phyloP scores from a whole-genome alignment of 2,113 vertebrate species.

The Todiramphus chloris region DNA sequence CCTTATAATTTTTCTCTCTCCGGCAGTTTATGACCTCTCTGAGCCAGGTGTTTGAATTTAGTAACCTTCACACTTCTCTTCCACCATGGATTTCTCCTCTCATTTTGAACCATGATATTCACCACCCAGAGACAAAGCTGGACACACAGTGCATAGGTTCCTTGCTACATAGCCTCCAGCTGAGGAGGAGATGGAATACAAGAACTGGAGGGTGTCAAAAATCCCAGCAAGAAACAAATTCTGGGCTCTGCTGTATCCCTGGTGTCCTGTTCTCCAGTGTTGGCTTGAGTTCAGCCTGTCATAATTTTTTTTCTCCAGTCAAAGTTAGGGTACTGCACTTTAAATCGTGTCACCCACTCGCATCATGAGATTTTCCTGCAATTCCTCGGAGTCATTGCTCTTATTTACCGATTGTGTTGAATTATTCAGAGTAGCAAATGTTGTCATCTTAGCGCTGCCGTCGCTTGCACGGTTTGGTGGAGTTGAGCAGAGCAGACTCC shows the following conservation, averaged over 20 bases:
- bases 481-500: not conserved
- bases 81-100: not conserved
- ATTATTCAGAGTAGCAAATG: constrained; percentile 50
- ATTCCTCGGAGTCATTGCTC: constrained; percentile 32
- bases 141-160: rapidly evolving
- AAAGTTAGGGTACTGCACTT: not conserved
- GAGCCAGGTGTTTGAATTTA: not conserved
- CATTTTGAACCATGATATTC: not conserved
- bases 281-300: not conserved
- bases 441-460: not conserved
- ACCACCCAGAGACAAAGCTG: not conserved
- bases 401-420: constrained; percentile 25
- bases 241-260: not conserved
- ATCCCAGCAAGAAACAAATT: not conserved
- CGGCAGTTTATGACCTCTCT: not conserved
- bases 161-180: rapidly evolving
- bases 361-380: constrained; percentile 34
- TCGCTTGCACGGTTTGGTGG: not conserved
- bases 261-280: not conserved
- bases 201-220: not conserved
- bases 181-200: not conserved
- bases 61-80: not conserved
- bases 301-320: not conserved
- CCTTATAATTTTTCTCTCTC: not conserved
- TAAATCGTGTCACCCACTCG: constrained; percentile 23